Evolutionary conservation across 2,113 vertebrate genomes (phyloP), one percentile per base, ranked within the genome.

Genomic region (Zeus faber): DNA sequence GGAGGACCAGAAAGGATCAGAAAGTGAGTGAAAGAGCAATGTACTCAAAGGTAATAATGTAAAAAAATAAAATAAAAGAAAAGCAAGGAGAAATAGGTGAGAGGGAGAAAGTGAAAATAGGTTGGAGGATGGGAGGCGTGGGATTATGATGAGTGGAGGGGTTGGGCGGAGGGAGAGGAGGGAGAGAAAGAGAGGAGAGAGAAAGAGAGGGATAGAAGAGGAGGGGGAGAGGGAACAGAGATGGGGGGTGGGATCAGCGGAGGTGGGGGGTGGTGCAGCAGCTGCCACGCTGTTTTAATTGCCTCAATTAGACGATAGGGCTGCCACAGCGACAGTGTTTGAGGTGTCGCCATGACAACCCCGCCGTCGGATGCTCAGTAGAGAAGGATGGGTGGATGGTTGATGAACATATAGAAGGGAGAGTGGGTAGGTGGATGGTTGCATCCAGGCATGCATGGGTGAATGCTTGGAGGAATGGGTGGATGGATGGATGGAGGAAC

Each of bases 221-320:
- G 54, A 51, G 39, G 40, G 8, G 16, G 33, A 13, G 33, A 16
- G 23, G 46, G 54, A 18, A 27, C 16, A 43, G 47, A 41, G n/a
- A 40, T 9, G n/a, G 17, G 29, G 56, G 33, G 48, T 26, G 55
- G 44, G 35, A 58, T 58, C 41, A 46, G 27, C 49, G 17, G 27
- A 47, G 18, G 49, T 13, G 61, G 62, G 48, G 49, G 37, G 40
- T 64, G 25, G 56, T 49, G 59, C 29, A 59, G 70, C 76, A 79
- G 77, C 69, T 77, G 71, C 66, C 73, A 62, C 66, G 70, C 43
- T 44, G 57, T 70, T 74, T 52, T 82, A 87, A 87, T 85, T 82
- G 76, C 58, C 68, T 83, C 83, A 86, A 87, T 86, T 89, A 88
- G 80, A 61, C 78, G 76, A 76, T 72, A 70, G 49, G 60, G 80